phyloP scores from a whole-genome alignment of 2,113 vertebrate species.

The Apaloderma vittatum region DNA sequence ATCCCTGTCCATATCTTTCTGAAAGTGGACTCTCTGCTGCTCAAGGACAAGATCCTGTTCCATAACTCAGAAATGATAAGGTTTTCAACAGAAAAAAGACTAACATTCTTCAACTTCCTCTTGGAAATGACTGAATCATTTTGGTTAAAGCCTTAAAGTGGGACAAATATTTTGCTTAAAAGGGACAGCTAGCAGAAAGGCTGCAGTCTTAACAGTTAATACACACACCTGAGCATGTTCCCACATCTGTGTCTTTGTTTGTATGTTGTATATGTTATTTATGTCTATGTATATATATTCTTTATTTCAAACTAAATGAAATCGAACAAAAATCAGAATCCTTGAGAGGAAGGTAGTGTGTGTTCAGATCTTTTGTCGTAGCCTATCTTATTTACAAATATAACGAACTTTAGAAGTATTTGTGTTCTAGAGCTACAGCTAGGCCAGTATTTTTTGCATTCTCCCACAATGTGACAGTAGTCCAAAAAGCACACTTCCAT shows the following conservation, averaged over 20 bases:
- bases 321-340: neutral
- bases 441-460: neutral
- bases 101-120: neutral
- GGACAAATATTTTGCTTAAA: neutral
- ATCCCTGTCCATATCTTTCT: neutral
- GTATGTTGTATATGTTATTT: no score
- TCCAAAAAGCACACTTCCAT: neutral
- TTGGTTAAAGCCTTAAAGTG: neutral
- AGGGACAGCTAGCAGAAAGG: neutral
- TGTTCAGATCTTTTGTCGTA: slow-evolving; percentile 11
- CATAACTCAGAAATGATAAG: neutral
- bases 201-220: neutral
- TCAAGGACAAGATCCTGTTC: neutral
- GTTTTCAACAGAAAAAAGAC: neutral
- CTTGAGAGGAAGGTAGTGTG: neutral
- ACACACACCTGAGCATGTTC: no score
- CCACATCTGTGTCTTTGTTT: no score
- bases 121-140: neutral
- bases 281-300: neutral
- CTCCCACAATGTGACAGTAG: neutral
- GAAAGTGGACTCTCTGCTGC: neutral
- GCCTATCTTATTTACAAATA: slow-evolving; percentile 7
- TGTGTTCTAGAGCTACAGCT: neutral
- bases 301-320: neutral
- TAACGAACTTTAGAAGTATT: neutral